phyloP scores from a whole-genome alignment of 1,140 invertebrate genomes.

The Acromyrmex echinatior region DNA sequence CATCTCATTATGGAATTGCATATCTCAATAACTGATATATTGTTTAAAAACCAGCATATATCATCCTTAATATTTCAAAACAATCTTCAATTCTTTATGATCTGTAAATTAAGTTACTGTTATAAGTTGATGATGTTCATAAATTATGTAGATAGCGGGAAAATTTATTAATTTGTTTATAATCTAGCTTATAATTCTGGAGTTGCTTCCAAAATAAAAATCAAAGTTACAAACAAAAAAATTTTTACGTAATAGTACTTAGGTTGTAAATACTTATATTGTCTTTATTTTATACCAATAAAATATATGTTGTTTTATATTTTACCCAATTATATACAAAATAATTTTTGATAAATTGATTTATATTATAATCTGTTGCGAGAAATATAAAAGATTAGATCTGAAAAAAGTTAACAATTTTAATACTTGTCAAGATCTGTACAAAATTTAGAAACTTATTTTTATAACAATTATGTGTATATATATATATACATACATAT shows the following conservation, averaged over 20 bases:
- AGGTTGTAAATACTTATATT: conserved; percentile 75
- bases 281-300: conserved; percentile 76
- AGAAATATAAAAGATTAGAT: conserved; percentile 46
- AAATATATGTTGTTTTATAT: conserved; percentile 64
- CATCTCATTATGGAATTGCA: background rate
- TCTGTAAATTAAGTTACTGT: conserved; percentile 50
- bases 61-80: conserved; percentile 18
- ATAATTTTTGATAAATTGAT: conserved; percentile 26
- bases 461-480: no score
- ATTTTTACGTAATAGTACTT: conserved; percentile 61
- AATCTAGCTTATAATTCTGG: conserved; percentile 34
- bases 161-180: conserved; percentile 47
- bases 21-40: background rate
- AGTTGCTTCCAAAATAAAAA: conserved; percentile 56
- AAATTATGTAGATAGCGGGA: conserved; percentile 47
- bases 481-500: background rate
- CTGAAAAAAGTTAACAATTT: conserved; percentile 13
- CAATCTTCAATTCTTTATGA: background rate
- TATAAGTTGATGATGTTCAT: conserved; percentile 19
- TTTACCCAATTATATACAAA: conserved; percentile 19
- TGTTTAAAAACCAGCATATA: conserved; percentile 14
- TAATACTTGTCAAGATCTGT: background rate
- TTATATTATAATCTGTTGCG: conserved; percentile 20
- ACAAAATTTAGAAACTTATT: conserved; percentile 5
- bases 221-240: conserved; percentile 47